Evolutionary conservation across 1,140 invertebrate species (phyloP), one percentile per base, ranked within the genome.

Genomic region (Dendrolimus kikuchii): DNA sequence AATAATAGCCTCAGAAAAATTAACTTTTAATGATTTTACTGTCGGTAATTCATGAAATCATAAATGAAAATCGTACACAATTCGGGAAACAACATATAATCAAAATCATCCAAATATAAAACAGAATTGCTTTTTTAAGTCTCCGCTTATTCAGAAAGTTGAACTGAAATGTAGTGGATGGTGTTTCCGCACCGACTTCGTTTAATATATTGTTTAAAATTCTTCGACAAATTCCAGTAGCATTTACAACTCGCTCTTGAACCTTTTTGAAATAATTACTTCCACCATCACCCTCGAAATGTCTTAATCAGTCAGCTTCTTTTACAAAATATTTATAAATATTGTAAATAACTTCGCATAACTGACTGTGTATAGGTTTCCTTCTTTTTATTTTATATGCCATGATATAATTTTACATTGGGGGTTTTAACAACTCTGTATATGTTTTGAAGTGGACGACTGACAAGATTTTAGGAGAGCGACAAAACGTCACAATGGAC

Each of bases 1-100:
- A 57, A 49, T 48, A 23, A 52, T 57, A 57, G 50, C 40, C 40
- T 58, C 51, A 49, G 47, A 55, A 44, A 49, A 49, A 45, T 55
- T 49, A 49, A 38, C 40, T 49, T 55, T 55, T 49, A 55, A 49
- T 55, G 46, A 49, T 55, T 55, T 55, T 38, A 55, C 40, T 44
- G 41, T 49, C 23, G 40, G 47, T 47, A 45, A 42, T 55, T 49
- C 41, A 49, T 55, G n/a, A 55, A 55, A 49, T 49, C 53, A 42
- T 55, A 49, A 49, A 38, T 55, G 46, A 49, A 55, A 55, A 45
- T 49, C 46, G 38, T 55, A n/a, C n/a, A n/a, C 53, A 46, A 49
- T 54, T 54, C 53, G 48, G 41, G 40, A 46, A 54, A 49, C 46
- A 54, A 48, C 39, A 48, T 54, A 46, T 53, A 9, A 53, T n/a